A percentile compares a stretch with the other conserved stretches of the same genome.
Conservation (phyloP, 2,113 vertebrate species). For the Trinectes maculatus region DNA sequence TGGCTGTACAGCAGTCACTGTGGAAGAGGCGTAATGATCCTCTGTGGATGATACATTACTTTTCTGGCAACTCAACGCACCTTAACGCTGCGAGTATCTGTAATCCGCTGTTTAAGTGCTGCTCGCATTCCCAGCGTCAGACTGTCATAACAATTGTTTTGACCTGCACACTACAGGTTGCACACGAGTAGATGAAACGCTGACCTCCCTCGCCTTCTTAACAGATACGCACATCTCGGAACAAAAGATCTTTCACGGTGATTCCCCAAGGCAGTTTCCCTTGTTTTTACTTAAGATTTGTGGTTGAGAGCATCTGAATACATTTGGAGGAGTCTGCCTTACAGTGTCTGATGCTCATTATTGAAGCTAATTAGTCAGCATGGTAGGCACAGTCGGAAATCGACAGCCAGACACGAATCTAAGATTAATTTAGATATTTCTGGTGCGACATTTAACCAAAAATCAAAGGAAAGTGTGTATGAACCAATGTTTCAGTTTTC, state of each 20-base stretch:
- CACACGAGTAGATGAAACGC: slow-evolving; percentile 35
- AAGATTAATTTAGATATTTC: not conserved
- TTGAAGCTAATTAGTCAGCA: slow-evolving; percentile 15
- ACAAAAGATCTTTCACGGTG: slow-evolving; percentile 29
- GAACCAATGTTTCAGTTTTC: not conserved
- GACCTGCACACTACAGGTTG: slow-evolving; percentile 28
- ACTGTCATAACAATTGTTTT: slow-evolving; percentile 26
- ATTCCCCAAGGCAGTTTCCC: slow-evolving; percentile 16
- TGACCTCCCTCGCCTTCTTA: slow-evolving; percentile 39
- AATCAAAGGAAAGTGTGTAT: not conserved
- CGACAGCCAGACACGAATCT: not conserved
- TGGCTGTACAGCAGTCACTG: slow-evolving; percentile 46
- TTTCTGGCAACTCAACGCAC: slow-evolving; percentile 56
- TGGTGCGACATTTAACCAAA: not conserved
- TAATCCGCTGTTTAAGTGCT: slow-evolving; percentile 35
- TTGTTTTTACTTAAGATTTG: slow-evolving; percentile 42
- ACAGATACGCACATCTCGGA: slow-evolving; percentile 25
- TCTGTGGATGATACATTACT: slow-evolving; percentile 57
- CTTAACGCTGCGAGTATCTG: slow-evolving; percentile 36
- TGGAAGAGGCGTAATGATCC: slow-evolving; percentile 54
- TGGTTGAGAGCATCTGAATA: slow-evolving; percentile 28
- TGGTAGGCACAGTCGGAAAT: not conserved
- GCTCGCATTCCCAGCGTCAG: slow-evolving; percentile 18
- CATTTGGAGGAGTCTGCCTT: not conserved
- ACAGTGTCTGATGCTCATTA: slow-evolving; percentile 4